Conservation (phyloP, 1,140 invertebrate species). For the Pogonomyrmex californicus region DNA sequence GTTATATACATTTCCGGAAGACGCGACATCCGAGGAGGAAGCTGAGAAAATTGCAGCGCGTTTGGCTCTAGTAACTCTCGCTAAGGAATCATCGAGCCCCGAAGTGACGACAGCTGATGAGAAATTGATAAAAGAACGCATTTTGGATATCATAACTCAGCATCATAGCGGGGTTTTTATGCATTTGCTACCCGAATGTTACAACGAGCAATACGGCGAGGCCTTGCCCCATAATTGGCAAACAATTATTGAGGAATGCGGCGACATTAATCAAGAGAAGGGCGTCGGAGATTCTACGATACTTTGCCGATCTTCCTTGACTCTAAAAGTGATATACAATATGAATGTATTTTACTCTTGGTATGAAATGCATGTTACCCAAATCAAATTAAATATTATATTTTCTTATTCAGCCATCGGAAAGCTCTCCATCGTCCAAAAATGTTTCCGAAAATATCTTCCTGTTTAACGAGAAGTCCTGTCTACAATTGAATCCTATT, state of each 20-base stretch:
- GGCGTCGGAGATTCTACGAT: conserved; percentile 86
- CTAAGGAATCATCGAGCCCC: conserved; percentile 81
- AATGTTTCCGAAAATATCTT: background rate
- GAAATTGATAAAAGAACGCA: conserved; percentile 81
- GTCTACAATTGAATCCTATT: conserved; percentile 64
- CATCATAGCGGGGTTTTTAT: conserved; percentile 87
- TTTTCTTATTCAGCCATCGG: conserved; percentile 12
- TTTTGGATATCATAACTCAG: conserved; percentile 86
- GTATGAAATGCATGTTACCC: background rate
- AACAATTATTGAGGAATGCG: conserved; percentile 84
- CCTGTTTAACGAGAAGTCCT: conserved; percentile 49
- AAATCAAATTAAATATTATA: conserved; percentile 12
- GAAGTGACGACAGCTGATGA: conserved; percentile 75
- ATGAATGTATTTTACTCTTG: background rate
- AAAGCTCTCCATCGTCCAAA: background rate
- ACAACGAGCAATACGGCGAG: conserved; percentile 87
- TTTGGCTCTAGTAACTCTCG: conserved; percentile 85
- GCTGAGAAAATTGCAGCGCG: conserved; percentile 87
- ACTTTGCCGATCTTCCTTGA: conserved; percentile 75
- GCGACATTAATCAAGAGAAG: conserved; percentile 85
- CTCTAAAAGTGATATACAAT: conserved; percentile 28
- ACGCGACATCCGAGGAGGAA: conserved; percentile 85
- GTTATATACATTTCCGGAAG: conserved; percentile 87
- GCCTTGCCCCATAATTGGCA: conserved; percentile 87
- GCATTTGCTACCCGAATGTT: conserved; percentile 79